phyloP scores from a whole-genome alignment of 2,797 vertebrate species.

The Lutjanus campechanus region DNA sequence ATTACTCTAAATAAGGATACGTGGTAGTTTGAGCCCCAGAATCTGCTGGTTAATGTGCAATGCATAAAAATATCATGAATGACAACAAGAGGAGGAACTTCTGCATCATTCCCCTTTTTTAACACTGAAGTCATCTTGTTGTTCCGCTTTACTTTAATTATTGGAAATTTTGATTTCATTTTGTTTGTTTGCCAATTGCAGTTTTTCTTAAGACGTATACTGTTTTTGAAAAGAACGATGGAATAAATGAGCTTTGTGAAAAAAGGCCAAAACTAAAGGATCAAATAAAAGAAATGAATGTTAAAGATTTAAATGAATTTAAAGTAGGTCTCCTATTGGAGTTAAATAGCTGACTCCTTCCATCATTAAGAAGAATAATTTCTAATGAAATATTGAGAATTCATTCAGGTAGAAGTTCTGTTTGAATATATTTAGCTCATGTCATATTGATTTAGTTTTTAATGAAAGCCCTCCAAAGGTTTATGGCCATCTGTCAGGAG shows the following conservation, averaged over 20 bases:
- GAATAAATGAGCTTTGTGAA: background rate
- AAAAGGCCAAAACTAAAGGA: background rate
- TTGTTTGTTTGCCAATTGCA: background rate
- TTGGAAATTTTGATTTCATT: background rate
- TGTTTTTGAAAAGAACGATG: background rate
- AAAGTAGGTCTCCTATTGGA: background rate
- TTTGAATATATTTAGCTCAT: background rate
- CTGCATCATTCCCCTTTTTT: conserved; percentile 2
- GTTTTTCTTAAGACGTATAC: background rate
- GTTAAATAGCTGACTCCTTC: background rate
- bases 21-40: conserved; percentile 17
- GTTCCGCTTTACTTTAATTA: background rate
- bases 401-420: background rate
- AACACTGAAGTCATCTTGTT: conserved; percentile 2
- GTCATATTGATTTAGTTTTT: background rate
- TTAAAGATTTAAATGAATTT: conserved; percentile 4
- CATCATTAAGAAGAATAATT: background rate
- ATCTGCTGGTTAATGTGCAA: conserved; percentile 38
- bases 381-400: background rate
- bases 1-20: conserved; percentile 8
- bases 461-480: background rate
- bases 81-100: background rate
- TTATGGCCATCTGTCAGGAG: background rate
- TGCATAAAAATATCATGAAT: conserved; percentile 21
- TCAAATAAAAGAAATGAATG: background rate